Evolutionary conservation across 2,113 vertebrate genomes (phyloP).

Genomic region (Propithecus coquereli): DNA sequence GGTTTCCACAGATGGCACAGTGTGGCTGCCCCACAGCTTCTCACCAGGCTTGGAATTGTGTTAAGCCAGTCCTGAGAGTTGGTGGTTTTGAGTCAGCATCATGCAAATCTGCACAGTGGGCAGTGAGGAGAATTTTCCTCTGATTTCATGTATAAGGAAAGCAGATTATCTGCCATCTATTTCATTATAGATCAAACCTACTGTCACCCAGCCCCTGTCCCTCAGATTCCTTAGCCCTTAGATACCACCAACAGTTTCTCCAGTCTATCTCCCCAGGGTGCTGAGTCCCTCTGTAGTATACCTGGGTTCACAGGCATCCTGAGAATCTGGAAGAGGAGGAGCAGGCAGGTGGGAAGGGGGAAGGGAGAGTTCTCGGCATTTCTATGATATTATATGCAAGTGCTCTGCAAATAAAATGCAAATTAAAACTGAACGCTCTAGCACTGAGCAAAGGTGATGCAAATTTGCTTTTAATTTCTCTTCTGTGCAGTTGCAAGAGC

Average conservation of each 20-base stretch:
- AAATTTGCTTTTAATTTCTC: conserved; percentile 72
- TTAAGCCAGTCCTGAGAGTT: neutral
- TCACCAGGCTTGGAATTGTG: conserved; percentile 21
- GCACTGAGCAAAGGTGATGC: conserved; percentile 62
- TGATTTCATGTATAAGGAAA: neutral
- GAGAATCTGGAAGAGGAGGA: neutral
- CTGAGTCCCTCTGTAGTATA: neutral
- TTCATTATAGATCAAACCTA: neutral
- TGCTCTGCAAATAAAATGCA: conserved; percentile 71
- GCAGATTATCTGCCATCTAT: neutral
- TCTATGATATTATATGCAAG: conserved; percentile 58
- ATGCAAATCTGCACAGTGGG: neutral
- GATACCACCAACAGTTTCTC: neutral
- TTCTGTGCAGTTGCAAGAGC: neutral
- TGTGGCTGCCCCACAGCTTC: neutral
- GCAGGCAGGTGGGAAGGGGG: neutral
- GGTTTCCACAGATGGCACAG: conserved; percentile 53
- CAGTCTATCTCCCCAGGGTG: neutral
- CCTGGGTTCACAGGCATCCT: neutral
- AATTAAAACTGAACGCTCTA: conserved; percentile 25
- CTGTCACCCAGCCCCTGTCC: neutral
- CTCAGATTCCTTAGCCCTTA: neutral
- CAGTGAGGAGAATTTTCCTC: neutral
- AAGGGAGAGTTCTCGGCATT: conserved; percentile 26
- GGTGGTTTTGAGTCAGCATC: neutral